phyloP scores from a whole-genome alignment of 2,888 invertebrate genomes.

The Drosophila colorata region DNA sequence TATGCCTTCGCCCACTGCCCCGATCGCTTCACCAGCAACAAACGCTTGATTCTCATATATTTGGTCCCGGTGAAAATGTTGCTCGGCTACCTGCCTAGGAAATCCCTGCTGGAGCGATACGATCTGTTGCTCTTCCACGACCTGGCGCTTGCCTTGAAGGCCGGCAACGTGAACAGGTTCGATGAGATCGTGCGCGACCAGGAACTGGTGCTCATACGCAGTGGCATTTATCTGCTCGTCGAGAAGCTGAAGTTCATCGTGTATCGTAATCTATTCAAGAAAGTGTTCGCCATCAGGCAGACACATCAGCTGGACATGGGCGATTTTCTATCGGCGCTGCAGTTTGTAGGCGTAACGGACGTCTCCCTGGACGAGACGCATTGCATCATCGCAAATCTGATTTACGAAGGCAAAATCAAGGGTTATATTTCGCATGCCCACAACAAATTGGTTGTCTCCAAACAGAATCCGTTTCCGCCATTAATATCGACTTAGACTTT shows the following conservation, averaged over 20 bases:
- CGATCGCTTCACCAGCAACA: conserved; percentile 92
- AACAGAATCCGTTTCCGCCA: conserved; percentile 97
- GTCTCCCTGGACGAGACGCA: conserved; percentile 97
- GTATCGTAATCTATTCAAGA: conserved; percentile 97
- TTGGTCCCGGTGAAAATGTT: conserved; percentile 99
- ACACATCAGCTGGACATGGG: conserved; percentile 95
- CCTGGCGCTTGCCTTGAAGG: conserved; percentile 94
- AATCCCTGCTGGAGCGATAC: conserved; percentile 93
- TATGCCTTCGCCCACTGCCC: conserved; percentile 98
- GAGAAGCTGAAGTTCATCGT: conserved; percentile 98
- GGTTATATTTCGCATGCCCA: conserved; percentile 99
- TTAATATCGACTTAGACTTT: conserved; percentile 87
- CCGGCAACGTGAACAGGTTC: conserved; percentile 94
- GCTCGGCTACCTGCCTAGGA: conserved; percentile 96
- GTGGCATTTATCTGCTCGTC: conserved; percentile 98
- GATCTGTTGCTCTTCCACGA: conserved; percentile 96
- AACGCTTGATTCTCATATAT: conserved; percentile 96
- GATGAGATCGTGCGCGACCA: conserved; percentile 94
- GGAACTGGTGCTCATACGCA: conserved; percentile 96
- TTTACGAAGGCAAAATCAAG: conserved; percentile 98
- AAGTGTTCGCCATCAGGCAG: conserved; percentile 90
- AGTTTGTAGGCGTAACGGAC: conserved; percentile 92
- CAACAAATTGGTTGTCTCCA: conserved; percentile 98
- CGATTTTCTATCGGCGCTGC: conserved; percentile 92
- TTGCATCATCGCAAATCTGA: conserved; percentile 98